phyloP scores from a whole-genome alignment of 2,797 vertebrate genomes.

The Pristis pectinata region DNA sequence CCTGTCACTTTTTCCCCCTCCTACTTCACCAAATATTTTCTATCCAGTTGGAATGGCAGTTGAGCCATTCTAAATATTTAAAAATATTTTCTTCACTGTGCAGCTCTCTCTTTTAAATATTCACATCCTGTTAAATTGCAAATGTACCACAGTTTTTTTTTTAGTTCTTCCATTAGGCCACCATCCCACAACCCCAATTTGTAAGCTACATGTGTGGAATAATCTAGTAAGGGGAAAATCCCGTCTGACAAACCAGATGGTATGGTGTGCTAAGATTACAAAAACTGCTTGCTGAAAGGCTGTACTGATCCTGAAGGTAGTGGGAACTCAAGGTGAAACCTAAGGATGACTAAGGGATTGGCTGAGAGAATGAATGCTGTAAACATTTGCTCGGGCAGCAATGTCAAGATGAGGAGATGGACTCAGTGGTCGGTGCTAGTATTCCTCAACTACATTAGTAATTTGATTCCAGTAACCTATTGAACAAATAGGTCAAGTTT shows the following conservation, averaged over 20 bases:
- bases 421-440: background rate
- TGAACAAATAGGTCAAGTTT: background rate
- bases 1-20: background rate
- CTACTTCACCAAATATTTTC: background rate
- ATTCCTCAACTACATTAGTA: background rate
- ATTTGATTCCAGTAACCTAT: background rate
- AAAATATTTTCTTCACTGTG: background rate
- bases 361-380: background rate
- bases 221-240: background rate
- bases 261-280: background rate
- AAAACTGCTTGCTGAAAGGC: background rate
- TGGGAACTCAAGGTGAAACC: background rate
- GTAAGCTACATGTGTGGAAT: too few relatives aligned
- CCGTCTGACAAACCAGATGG: background rate
- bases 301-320: background rate
- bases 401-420: background rate
- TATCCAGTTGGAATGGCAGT: background rate
- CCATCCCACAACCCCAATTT: background rate
- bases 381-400: background rate
- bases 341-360: background rate
- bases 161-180: background rate
- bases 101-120: background rate
- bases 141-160: background rate
- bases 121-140: background rate
- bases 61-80: background rate